Base-by-base conservation (phyloP, 1,140 invertebrate species). In the Aricia agestis region DNA sequence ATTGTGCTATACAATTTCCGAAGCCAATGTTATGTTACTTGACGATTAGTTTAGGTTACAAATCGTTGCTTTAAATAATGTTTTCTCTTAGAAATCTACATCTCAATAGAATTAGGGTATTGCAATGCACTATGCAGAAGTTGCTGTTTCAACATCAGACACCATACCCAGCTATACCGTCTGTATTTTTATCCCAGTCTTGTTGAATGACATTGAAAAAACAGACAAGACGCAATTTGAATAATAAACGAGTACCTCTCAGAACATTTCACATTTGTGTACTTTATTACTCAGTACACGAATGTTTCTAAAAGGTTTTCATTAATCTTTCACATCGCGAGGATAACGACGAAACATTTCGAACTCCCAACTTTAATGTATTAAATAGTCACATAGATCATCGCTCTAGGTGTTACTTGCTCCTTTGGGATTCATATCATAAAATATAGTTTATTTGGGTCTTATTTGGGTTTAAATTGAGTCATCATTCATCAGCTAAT, bases 251-350 rank as follows among this genome's bases (percentile, higher is more conserved):
- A 15, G 45, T 1, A 52, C 45, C 11, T 13, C 13, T 52, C 9
- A 52, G 45, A 52, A 52, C 45, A 52, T 52, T 52, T 52, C 45
- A 52, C 45, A 13, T 52, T 52, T 52, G 45, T 52, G 45, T 52
- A 52, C 45, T 52, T 52, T 52, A 52, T 52, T 52, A 52, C 45
- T 52, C 36, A 36, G 36, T 52, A 52, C 10, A 15, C 45, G 45
- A 11, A 52, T 52, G 45, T 52, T 52, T 52, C 45, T 52, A 67
- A 70, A 36, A 52, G n/a, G 19, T 61, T 61, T 17, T 41, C 36
- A 31, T 69, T 58, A 42, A 59, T 52, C 45, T 52, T 52, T 52
- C 45, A 52, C 13, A 52, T 52, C 6, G 45, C 45, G 10, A 52
- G 45, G 45, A 52, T 52, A 52, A 52, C 9, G 45, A 13, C 13